Evolutionary conservation across 2,888 invertebrate genomes (phyloP).

Genomic region (Mythimna impura): DNA sequence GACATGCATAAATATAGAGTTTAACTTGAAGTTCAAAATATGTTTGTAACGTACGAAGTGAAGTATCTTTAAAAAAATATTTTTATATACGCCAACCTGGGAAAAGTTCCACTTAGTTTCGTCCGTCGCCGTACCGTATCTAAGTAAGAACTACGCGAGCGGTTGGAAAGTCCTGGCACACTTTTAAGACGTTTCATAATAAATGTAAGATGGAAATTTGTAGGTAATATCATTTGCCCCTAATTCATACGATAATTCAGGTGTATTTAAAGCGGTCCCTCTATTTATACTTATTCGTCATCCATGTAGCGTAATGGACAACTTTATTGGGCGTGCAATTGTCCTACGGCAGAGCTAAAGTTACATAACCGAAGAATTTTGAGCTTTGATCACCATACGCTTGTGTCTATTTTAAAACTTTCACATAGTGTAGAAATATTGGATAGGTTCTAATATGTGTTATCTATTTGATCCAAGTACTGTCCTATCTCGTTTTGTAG

Average conservation of each 20-base stretch:
- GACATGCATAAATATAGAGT: slow-evolving; percentile 38
- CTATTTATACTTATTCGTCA: slow-evolving; percentile 3
- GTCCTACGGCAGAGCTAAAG: not conserved
- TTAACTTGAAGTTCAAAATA: slow-evolving; percentile 75
- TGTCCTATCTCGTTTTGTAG: not conserved
- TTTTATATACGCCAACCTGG: slow-evolving; percentile 83
- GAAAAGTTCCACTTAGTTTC: slow-evolving; percentile 88
- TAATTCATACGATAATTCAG: slow-evolving; percentile 31
- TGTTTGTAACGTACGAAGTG: slow-evolving; percentile 76
- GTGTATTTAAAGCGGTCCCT: not conserved
- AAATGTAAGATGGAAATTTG: slow-evolving; percentile 72
- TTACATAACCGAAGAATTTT: not conserved
- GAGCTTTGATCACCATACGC: not conserved
- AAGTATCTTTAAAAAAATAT: slow-evolving; percentile 83
- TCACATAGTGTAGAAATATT: too few species aligned
- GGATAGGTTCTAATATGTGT: too few species aligned
- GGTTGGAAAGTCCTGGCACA: slow-evolving; percentile 83
- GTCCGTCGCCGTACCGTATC: slow-evolving; percentile 80
- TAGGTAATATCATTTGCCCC: slow-evolving; percentile 23
- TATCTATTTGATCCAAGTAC: too few species aligned
- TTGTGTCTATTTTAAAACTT: too few species aligned
- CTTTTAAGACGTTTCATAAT: slow-evolving; percentile 84
- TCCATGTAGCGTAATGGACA: not conserved
- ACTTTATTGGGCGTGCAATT: slow-evolving; percentile 1
- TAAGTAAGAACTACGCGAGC: slow-evolving; percentile 84